A percentile compares a stretch with the other conserved stretches of the same genome.
These are phyloP conservation scores for Chinchilla lanigera DNA, from an alignment of 2,113 vertebrate species.

Conservation along the genomic window DNA sequence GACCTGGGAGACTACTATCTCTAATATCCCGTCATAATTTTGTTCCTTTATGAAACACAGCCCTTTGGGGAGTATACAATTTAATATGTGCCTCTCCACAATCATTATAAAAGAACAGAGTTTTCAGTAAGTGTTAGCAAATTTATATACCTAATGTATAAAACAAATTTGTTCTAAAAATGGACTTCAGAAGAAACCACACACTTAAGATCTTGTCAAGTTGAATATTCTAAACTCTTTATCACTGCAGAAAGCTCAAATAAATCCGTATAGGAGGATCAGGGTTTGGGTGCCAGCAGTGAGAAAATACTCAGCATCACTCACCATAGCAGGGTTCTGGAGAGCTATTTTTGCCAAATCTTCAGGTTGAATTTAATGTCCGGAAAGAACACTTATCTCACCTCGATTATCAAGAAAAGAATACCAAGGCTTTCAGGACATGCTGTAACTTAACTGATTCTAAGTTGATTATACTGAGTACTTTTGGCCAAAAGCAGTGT, in stretches of 20 bases:
- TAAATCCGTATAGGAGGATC: neutral
- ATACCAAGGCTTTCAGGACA: neutral
- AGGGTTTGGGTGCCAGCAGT: neutral
- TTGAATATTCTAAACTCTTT: constrained; percentile 42
- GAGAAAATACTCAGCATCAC: neutral
- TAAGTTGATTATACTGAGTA: neutral
- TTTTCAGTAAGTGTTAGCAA: constrained; percentile 6
- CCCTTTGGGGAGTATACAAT: neutral
- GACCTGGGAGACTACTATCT: neutral
- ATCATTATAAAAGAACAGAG: neutral
- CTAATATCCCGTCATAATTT: constrained; percentile 23
- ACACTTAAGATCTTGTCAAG: constrained; percentile 35
- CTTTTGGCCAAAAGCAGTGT: neutral
- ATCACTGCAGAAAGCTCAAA: neutral
- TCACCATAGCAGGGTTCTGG: neutral
- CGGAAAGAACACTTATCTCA: neutral
- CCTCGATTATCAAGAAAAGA: neutral
- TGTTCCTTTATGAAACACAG: neutral
- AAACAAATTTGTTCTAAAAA: constrained; percentile 62
- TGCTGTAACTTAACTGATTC: neutral
- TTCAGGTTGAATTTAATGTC: neutral
- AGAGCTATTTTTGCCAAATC: neutral
- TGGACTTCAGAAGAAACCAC: constrained; percentile 37
- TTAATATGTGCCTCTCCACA: neutral
- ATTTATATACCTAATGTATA: constrained; percentile 33